Conservation (phyloP, 1,140 invertebrate species). For the Apocrypta bakeri region DNA sequence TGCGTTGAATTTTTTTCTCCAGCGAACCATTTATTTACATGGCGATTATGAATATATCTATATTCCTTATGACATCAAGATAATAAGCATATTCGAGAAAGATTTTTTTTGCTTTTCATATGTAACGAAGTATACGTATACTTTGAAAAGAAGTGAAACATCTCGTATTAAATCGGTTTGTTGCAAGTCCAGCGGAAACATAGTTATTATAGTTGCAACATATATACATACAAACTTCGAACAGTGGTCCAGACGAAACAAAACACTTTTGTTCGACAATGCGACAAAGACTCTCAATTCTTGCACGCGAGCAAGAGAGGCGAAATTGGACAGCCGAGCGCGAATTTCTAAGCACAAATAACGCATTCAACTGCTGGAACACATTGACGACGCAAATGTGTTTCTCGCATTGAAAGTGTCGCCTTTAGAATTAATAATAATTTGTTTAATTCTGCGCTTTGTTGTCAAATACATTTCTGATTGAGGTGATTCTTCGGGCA, state of each 20-base stretch:
- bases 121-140: no score
- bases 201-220: not conserved
- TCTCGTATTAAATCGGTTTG: not conserved
- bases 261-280: constrained; percentile 1
- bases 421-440: constrained; percentile 12
- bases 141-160: not conserved
- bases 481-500: not conserved
- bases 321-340: not conserved
- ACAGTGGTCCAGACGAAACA: not conserved
- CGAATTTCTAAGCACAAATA: not conserved
- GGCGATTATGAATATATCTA: no score
- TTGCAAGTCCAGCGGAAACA: not conserved
- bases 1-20: no score
- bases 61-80: no score
- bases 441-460: constrained; percentile 11
- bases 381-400: no score
- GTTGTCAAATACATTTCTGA: not conserved
- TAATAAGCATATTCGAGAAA: no score
- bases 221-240: not conserved
- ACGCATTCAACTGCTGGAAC: not conserved
- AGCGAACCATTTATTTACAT: no score
- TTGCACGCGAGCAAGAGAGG: not conserved
- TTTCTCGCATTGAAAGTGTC: not conserved
- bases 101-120: no score
- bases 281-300: constrained; percentile 21